Percentiles rank a stretch among this genome's conserved stretches.
These are phyloP conservation scores for Elmis aenea DNA, from an alignment of 2,888 invertebrate species.

Conservation along the genomic window DNA sequence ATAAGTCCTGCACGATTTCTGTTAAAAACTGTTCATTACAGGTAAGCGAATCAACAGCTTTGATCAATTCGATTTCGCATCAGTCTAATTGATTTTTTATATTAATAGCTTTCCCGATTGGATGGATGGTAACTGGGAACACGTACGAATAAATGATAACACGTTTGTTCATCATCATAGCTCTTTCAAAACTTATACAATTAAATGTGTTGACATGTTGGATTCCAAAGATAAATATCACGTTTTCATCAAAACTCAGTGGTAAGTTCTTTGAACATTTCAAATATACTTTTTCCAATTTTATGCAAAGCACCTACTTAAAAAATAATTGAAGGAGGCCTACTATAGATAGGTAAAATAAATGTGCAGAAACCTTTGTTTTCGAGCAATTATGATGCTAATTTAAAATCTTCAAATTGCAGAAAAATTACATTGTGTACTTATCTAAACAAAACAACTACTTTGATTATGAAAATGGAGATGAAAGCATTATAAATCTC, in stretches of 20 bases:
- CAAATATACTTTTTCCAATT: too few relatives aligned
- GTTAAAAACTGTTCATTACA: too few relatives aligned
- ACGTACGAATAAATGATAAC: constrained; percentile 48
- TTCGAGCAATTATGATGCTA: too few relatives aligned
- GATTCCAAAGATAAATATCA: constrained; percentile 47
- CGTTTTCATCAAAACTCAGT: constrained; percentile 52
- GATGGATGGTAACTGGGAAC: constrained; percentile 60
- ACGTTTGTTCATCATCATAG: constrained; percentile 50
- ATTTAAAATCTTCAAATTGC: too few relatives aligned
- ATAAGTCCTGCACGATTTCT: too few relatives aligned
- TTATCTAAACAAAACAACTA: too few relatives aligned
- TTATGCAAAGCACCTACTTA: too few relatives aligned
- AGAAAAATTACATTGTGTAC: too few relatives aligned
- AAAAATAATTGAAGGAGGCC: too few relatives aligned
- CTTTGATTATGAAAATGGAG: too few relatives aligned
- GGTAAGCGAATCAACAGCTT: constrained; percentile 25
- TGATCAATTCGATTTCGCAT: not conserved
- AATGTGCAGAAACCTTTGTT: too few relatives aligned
- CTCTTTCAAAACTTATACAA: constrained; percentile 51
- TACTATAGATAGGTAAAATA: constrained; percentile 2
- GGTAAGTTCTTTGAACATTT: constrained; percentile 40
- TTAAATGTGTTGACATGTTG: constrained; percentile 45
- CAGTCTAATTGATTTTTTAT: not conserved
- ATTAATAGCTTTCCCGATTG: constrained; percentile 55
- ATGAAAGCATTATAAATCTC: too few relatives aligned